A percentile compares a stretch with the other conserved stretches of the same genome.
Evolutionary conservation across 2,113 vertebrate genomes (phyloP).

Genomic region (Tretioscincus oriximinensis): DNA sequence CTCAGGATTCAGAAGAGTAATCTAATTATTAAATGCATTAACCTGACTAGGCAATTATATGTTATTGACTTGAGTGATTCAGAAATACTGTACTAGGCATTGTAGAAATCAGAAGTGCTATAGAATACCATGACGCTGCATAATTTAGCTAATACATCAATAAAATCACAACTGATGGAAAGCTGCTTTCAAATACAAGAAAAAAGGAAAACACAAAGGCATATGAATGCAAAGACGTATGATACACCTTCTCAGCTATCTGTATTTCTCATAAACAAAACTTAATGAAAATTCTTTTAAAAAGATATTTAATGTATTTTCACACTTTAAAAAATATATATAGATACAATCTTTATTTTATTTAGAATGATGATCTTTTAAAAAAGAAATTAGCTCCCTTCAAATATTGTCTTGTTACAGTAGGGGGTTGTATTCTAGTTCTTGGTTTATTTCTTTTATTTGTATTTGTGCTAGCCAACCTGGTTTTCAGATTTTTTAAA

Average conservation of each 20-base stretch:
- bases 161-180: background rate
- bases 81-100: background rate
- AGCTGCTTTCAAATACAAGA: background rate
- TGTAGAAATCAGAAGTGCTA: background rate
- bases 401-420: too few relatives aligned
- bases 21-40: background rate
- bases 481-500: too few relatives aligned
- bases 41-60: background rate
- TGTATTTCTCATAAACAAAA: background rate
- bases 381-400: too few relatives aligned
- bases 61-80: background rate
- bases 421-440: too few relatives aligned
- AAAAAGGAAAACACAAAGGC: background rate
- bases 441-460: too few relatives aligned
- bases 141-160: background rate
- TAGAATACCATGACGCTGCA: background rate
- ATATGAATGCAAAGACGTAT: background rate
- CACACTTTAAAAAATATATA: too few relatives aligned
- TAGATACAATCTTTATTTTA: too few relatives aligned
- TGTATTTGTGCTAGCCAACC: too few relatives aligned
- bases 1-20: background rate
- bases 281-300: background rate
- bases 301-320: too few relatives aligned
- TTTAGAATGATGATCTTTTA: too few relatives aligned
- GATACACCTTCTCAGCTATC: background rate